Base-by-base conservation (phyloP, 2,888 invertebrate genomes). In the Agonopterix arenella region DNA sequence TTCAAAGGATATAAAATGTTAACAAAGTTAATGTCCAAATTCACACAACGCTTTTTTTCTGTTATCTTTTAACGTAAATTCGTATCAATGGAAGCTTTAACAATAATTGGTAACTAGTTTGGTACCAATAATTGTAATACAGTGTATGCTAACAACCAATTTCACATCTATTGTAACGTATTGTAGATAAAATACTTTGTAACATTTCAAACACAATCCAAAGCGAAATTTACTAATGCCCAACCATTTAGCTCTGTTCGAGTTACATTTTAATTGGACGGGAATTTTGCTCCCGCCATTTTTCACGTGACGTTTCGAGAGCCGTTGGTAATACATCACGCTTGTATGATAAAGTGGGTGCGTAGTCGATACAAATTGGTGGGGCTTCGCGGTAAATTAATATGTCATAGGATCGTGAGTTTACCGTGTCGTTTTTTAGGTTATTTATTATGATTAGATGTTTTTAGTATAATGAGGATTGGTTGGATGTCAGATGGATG, bases 231-330 rank as follows among this genome's bases (percentile, higher is more conserved):
- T 60, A 68, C 69, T 67, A 66, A 78, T 68, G 61, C 56, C 55
- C 54, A 40, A 53, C 58, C 68, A 72, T 72, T 70, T 62, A 61
- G 58, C 57, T 53, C 56, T 73, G 66, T 60, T 85, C 76, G 50
- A 49, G 74, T 85, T 80, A 64, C 85, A 59, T 80, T 84, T 79
- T 85, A 85, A 85, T 85, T 85, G 82, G 80, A 62, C 63, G 63
- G 66, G 52, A n/a, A 64, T 74, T 66, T 62, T 60, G 36, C 18
- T 66, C 58, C 65, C 67, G 73, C 68, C 62, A 79, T 82, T 76
- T 80, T 78, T 81, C 76, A 76, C 59, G 57, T 56, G 62, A 54
- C 51, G 58, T 55, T 61, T 48, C 51, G 50, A 59, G 53, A 56
- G 53, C 11, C 45, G 47, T 41, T n/a, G 56, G 56, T 55, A 56